These are phyloP conservation scores for Muscidifurax raptorellus DNA, from an alignment of 1,140 invertebrate genomes.

Conservation along the genomic window DNA sequence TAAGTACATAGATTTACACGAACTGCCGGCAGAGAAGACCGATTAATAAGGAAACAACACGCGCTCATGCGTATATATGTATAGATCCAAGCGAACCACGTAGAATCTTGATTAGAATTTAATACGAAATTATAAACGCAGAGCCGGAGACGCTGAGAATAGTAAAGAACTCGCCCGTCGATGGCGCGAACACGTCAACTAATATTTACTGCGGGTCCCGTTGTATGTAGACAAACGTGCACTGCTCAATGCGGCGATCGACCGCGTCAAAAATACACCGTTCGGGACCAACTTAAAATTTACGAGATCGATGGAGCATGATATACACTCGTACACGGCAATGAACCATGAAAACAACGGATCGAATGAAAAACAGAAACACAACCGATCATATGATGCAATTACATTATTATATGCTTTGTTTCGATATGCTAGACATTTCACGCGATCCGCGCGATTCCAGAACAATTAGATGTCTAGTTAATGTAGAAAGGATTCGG, in stretches of 20 bases:
- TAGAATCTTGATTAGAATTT: not conserved
- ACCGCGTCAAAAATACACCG: constrained; percentile 63
- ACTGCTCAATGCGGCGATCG: not conserved
- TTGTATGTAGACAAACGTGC: not conserved
- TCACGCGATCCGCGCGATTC: no score
- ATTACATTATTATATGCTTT: not conserved
- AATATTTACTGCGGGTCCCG: constrained; percentile 26
- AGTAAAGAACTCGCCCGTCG: not conserved
- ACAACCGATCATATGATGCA: constrained; percentile 31
- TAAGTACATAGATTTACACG: no score
- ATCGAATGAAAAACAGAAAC: constrained; percentile 8
- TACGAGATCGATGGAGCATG: constrained; percentile 60
- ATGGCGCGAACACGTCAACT: not conserved
- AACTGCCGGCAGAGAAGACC: constrained; percentile 41
- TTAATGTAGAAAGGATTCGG: not conserved
- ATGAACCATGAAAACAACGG: not conserved
- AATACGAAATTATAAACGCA: not conserved
- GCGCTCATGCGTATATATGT: not conserved
- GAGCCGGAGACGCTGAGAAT: not conserved
- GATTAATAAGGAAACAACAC: not conserved
- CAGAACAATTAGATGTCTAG: not conserved
- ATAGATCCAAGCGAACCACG: not conserved
- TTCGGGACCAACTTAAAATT: constrained; percentile 75
- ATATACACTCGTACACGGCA: not conserved
- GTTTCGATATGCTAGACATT: no score